A percentile compares a stretch with the other conserved stretches of the same genome.
These are phyloP conservation scores for Tychaedon coryphoeus DNA, from an alignment of 2,113 vertebrate genomes.

Conservation along the genomic window DNA sequence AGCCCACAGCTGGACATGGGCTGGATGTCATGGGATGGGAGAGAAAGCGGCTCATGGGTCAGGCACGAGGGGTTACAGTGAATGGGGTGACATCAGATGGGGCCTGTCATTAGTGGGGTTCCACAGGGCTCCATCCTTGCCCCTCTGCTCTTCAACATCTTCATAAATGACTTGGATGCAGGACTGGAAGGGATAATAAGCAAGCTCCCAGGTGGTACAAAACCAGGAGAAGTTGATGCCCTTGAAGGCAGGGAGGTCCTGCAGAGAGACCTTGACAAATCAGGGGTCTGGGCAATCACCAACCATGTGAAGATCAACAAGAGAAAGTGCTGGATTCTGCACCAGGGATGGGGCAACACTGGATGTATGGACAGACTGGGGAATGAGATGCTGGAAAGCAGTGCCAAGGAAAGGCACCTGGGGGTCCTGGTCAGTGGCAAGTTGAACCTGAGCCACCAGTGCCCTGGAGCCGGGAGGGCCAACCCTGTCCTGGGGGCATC, in stretches of 20 bases:
- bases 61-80: no score
- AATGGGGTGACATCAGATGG: no score
- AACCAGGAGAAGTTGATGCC: neutral
- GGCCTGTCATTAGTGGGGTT: neutral
- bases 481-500: no score
- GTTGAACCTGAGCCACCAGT: no score
- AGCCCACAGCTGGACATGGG: neutral
- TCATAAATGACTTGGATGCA: neutral
- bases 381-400: no score
- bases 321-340: rapidly evolving
- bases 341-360: neutral
- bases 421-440: no score
- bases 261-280: neutral
- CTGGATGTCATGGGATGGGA: no score
- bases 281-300: neutral
- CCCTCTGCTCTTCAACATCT: neutral
- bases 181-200: neutral
- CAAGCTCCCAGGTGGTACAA: neutral
- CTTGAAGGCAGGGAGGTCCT: neutral
- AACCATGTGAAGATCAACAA: neutral
- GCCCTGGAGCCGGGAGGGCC: no score
- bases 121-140: rapidly evolving
- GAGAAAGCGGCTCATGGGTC: neutral
- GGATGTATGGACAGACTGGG: no score
- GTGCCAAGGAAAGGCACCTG: no score